phyloP scores from a whole-genome alignment of 2,113 vertebrate genomes.

The Rattus norvegicus region GRCr8 NC_086023.1:103891001-103891500 shows the following conservation, averaged over 20 bases:
- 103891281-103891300: neutral
- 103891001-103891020: neutral
- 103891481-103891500: neutral
- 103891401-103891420: neutral
- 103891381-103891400: neutral
- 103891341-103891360: too few species aligned
- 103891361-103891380: neutral
- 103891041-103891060: neutral
- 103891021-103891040: neutral
- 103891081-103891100: neutral
- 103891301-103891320: neutral
- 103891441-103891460: slow-evolving; percentile 24
- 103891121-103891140: neutral
- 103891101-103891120: neutral
- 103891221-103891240: neutral
- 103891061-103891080: neutral
- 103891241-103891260: neutral
- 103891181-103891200: neutral
- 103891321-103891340: too few species aligned
- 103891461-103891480: neutral
- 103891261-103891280: neutral
- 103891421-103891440: neutral
- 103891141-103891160: neutral
- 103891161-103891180: slow-evolving; percentile 17
- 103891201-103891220: neutral